Evolutionary conservation across 1,140 invertebrate genomes (phyloP), one percentile per base, ranked within the genome.

Genomic region (Trichonephila clavipes): DNA sequence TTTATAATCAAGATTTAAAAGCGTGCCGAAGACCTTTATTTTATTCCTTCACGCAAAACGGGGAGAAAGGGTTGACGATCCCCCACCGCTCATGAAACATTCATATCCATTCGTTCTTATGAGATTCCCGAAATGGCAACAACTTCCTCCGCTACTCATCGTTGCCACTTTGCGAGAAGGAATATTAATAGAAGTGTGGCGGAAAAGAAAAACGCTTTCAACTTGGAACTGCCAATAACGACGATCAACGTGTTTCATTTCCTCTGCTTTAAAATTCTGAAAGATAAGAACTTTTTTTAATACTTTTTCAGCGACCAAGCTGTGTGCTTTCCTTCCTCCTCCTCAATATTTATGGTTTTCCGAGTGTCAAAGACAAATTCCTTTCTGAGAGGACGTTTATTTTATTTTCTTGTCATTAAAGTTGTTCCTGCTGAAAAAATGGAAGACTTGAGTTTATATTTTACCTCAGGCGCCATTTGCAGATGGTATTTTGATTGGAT

Each of bases 21-120:
- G 81, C 19, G 21, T 44, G 44, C 34, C 81, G 7, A 83, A 64
- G 62, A 64, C 62, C 21, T 64, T 64, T 64, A 64, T 64, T 64
- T 64, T 64, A 64, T 64, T 64, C 62, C 44, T 83, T 44, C 81
- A 83, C 81, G 81, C 40, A 83, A 83, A 83, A 44, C 44, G 51
- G 81, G 40, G 44, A 8, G 44, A 83, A 19, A 44, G 81, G 44
- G 44, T 83, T 34, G 40, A 83, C 18, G 40, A 19, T 40, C n/a
- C 34, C 14, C 62, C 62, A 64, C 62, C 62, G 18, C 62, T 87
- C 85, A 87, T 87, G 85, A 87, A 87, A 87, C 85, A 87, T 87
- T 87, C 85, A 87, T 87, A 58, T 51, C 85, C 85, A 87, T 87
- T 87, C 59, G n/a, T 87, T 87, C 85, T 87, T 87, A 87, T 87